These are phyloP conservation scores for Triplophysa yarkandensis DNA, from an alignment of 2,797 vertebrate species.

Conservation along the genomic window DNA sequence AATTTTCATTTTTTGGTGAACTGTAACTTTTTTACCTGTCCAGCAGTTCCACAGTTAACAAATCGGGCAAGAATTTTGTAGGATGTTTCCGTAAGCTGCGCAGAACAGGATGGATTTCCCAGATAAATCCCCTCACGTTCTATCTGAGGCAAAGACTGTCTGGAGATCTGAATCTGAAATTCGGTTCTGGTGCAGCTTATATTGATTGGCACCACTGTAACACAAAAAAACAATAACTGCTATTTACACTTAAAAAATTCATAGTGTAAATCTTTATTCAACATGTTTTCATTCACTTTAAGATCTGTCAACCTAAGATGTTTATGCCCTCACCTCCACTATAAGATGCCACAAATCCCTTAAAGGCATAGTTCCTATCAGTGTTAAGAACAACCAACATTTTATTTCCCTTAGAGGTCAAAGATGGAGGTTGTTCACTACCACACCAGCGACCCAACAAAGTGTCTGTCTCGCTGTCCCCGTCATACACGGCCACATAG, in stretches of 20 bases:
- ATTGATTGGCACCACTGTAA: constrained; percentile 90
- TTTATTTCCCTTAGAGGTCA: constrained; percentile 83
- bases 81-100: constrained; percentile 81
- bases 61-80: constrained; percentile 94
- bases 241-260: not conserved
- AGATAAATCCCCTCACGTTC: constrained; percentile 88
- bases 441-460: constrained; percentile 92
- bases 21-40: constrained; percentile 74
- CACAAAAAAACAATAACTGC: not conserved
- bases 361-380: constrained; percentile 83
- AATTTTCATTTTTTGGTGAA: no score
- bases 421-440: constrained; percentile 70
- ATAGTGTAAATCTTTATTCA: not conserved
- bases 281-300: not conserved
- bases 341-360: constrained; percentile 87
- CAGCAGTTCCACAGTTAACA: constrained; percentile 87
- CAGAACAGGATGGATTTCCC: constrained; percentile 84
- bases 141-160: constrained; percentile 84
- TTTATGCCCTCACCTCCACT: constrained; percentile 81
- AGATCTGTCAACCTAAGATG: not conserved
- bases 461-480: constrained; percentile 74
- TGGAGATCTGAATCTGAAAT: constrained; percentile 91
- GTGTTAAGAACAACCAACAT: constrained; percentile 89
- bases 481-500: constrained; percentile 84
- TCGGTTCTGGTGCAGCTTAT: constrained; percentile 94